Evolutionary conservation across 1,140 invertebrate species (phyloP).

Genomic region (Pseudachorutes palmiensis): DNA sequence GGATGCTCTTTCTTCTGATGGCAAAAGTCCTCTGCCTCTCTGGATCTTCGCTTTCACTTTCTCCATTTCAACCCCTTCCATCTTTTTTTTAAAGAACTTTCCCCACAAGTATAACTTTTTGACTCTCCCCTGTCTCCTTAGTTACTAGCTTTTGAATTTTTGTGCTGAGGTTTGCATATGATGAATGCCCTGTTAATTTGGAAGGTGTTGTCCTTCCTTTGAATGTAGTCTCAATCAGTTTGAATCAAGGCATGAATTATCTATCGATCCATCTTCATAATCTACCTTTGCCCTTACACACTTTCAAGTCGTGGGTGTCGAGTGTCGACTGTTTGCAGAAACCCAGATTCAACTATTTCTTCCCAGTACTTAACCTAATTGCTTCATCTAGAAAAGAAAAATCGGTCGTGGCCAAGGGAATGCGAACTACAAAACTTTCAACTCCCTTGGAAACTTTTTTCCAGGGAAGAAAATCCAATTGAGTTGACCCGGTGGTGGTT

Average conservation of each 20-base stretch:
- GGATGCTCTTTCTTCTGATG: neutral
- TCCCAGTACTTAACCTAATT: neutral
- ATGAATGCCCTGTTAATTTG: too few species aligned
- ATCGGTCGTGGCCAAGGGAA: too few species aligned
- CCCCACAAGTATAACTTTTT: too few species aligned
- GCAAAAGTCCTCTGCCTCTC: neutral
- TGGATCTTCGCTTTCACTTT: slow-evolving; percentile 10
- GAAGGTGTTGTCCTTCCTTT: too few species aligned
- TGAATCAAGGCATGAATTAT: too few species aligned
- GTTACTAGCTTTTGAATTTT: too few species aligned
- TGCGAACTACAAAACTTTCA: too few species aligned
- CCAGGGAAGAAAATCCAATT: neutral
- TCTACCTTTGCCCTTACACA: neutral
- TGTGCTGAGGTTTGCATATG: too few species aligned
- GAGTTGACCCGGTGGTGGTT: neutral
- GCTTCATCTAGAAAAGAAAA: neutral
- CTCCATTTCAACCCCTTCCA: too few species aligned
- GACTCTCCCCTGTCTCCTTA: too few species aligned
- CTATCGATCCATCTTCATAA: neutral
- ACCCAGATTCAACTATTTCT: neutral
- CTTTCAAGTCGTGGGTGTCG: neutral
- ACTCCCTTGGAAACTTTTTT: neutral
- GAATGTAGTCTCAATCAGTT: too few species aligned
- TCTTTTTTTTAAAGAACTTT: too few species aligned
- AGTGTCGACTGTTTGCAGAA: neutral